A percentile compares a stretch with the other conserved stretches of the same genome.
phyloP scores from a whole-genome alignment of 53 echinoderm and acorn worm genomes.

The Apostichopus leukothele region DNA sequence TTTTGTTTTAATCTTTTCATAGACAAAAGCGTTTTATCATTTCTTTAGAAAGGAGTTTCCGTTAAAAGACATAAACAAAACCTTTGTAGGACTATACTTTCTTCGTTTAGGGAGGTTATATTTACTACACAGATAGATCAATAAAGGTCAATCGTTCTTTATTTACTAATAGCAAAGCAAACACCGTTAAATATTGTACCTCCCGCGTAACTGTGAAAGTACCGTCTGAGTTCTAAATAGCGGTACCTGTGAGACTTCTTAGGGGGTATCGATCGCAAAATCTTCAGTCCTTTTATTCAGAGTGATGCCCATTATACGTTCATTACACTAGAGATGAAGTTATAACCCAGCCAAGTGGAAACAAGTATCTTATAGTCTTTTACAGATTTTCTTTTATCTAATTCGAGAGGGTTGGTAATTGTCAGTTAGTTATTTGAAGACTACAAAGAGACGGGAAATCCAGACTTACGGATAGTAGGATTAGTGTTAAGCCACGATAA shows the following conservation, averaged over 20 bases:
- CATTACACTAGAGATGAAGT: neutral
- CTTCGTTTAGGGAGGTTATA: neutral
- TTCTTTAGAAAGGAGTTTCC: neutral
- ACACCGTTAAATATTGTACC: neutral
- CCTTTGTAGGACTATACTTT: neutral
- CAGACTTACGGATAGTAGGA: no score
- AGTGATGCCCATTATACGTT: neutral
- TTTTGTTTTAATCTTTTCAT: neutral
- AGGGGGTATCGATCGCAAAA: constrained; percentile 8
- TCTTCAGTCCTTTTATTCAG: neutral
- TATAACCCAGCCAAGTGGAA: constrained; percentile 8
- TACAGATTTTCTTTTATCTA: neutral
- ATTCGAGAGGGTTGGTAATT: neutral
- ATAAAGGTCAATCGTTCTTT: constrained; percentile 13
- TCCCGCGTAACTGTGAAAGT: constrained; percentile 10
- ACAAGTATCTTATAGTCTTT: neutral
- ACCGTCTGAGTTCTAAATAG: constrained; percentile 1
- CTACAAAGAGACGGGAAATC: no score
- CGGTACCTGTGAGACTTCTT: constrained; percentile 29
- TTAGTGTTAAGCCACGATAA: no score
- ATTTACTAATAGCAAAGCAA: constrained; percentile 30
- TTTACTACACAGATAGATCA: neutral
- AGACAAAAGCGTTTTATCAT: neutral
- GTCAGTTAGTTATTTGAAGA: neutral
- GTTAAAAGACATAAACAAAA: neutral